phyloP scores from a whole-genome alignment of 2,113 vertebrate genomes.

The Dermatemys mawii region DNA sequence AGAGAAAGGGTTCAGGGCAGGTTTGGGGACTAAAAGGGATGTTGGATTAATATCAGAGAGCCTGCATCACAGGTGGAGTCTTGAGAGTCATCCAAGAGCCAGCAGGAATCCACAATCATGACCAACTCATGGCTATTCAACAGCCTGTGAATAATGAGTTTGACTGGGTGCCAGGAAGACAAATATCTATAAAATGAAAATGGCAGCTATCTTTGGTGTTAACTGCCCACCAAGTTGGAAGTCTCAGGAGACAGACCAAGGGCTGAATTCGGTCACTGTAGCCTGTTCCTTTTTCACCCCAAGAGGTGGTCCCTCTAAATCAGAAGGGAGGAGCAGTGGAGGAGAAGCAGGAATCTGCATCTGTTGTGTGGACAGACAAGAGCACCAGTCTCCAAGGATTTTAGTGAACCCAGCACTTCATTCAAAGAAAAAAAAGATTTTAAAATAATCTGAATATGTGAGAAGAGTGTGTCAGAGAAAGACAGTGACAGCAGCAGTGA shows the following conservation, averaged over 20 bases:
- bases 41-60: conserved; percentile 17
- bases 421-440: background rate
- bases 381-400: background rate
- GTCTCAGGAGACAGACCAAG: conserved; percentile 5
- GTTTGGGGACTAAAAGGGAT: background rate
- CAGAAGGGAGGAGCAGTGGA: background rate
- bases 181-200: background rate
- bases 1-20: rapidly evolving
- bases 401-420: background rate
- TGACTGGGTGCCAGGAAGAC: conserved; percentile 48
- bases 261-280: background rate
- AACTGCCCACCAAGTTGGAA: background rate
- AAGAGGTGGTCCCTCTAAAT: background rate
- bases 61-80: background rate
- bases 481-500: background rate
- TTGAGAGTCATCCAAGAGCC: conserved; percentile 5
- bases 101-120: conserved; percentile 36
- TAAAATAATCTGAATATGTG: no score
- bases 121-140: conserved; percentile 27
- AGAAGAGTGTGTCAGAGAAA: background rate
- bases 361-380: background rate
- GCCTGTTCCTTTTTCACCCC: background rate
- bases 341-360: background rate
- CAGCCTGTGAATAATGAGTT: conserved; percentile 15
- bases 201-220: conserved; percentile 18